Evolutionary conservation across 2,113 vertebrate genomes (phyloP).

Genomic region (Cebus imitator): DNA sequence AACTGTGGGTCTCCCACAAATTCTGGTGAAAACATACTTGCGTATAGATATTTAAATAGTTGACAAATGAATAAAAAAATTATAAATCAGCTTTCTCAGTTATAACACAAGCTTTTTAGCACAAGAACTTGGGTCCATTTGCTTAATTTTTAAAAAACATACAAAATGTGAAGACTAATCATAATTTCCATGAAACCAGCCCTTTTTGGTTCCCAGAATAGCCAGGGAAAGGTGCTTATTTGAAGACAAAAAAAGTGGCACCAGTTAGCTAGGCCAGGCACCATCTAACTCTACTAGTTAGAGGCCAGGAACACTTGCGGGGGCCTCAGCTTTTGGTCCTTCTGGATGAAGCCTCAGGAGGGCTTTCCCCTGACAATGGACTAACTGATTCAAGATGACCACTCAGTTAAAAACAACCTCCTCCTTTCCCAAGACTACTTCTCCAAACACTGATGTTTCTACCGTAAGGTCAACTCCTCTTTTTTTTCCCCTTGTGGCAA

Average conservation of each 20-base stretch:
- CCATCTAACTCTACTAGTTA: neutral
- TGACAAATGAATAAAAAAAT: neutral
- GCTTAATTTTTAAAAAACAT: neutral
- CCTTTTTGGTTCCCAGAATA: neutral
- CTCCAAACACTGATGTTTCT: neutral
- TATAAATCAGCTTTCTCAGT: neutral
- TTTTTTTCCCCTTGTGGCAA: neutral
- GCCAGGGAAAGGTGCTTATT: neutral
- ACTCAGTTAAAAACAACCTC: neutral
- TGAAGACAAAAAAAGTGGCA: neutral
- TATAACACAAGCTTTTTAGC: neutral
- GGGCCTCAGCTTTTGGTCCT: neutral
- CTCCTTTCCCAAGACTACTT: neutral
- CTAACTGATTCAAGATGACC: neutral
- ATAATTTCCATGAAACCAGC: neutral
- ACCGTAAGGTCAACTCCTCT: neutral
- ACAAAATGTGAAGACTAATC: neutral
- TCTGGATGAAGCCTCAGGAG: neutral
- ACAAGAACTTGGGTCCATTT: neutral
- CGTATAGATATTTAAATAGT: neutral
- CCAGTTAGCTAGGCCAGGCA: neutral
- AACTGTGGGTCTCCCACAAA: neutral
- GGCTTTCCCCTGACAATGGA: neutral
- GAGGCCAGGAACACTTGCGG: neutral
- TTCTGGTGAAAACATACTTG: neutral